Evolutionary conservation across 2,797 vertebrate species (phyloP), one percentile per base, ranked within the genome.

Genomic region (Antrozous pallidus): DNA sequence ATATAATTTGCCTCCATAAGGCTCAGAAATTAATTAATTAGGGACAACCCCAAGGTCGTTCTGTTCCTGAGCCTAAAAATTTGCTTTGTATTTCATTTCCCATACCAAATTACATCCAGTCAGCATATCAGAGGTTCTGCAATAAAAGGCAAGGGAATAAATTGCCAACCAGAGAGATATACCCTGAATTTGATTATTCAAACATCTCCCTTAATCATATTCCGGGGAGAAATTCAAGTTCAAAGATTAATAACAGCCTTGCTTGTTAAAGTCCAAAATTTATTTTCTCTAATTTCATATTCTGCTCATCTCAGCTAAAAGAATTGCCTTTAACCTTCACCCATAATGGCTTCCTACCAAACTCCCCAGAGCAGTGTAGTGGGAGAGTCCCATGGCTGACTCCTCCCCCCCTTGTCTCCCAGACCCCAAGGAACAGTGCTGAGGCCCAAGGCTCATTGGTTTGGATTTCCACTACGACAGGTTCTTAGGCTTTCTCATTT

Each of bases 121-220:
- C 40, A 77, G 40, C 26, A 17, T 77, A 47, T 80, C n/a, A 79
- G 65, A 92, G 14, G 0, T 38, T 65, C 69, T 45, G 6, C n/a
- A 69, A 51, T 74, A 88, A 88, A 95, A 88, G 73, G 77, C 33
- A 84, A 77, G 92, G 74, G 26, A 81, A 90, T 73, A 61, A 90
- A 93, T 45, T 67, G 58, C 28, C 77, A 70, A 38, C 13, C 47
- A 47, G 70, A 75, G 10, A 81, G 33, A 77, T 8, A 85, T 0
- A 20, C 6, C 38, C 33, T 24, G 13, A 86, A 54, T 80, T 17
- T 47, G 10, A 93, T 86, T n/a, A 77, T 67, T 89, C 82, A 74
- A 71, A 47, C 45, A 5, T 63, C 18, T 90, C 18, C 71, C 31
- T 83, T 91, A 61, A 51, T 75, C 73, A 93, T 71, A 90, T 93